A percentile compares a stretch with the other conserved stretches of the same genome.
Evolutionary conservation across 2,888 invertebrate species (phyloP).

Genomic region (Mermis nigrescens): DNA sequence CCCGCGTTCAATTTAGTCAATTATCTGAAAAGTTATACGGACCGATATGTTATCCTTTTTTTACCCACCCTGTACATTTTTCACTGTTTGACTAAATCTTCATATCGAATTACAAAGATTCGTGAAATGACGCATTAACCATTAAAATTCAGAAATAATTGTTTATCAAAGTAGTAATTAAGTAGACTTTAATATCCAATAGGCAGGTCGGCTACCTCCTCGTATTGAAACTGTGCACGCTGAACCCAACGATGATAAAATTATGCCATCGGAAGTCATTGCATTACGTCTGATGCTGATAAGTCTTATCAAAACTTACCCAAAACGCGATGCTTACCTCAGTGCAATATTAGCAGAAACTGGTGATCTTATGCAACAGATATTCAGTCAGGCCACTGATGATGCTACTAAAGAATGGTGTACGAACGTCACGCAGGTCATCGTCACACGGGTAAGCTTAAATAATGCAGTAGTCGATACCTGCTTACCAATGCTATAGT

Average conservation of each 20-base stretch:
- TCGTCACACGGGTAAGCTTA: conserved; percentile 19
- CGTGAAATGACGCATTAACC: no score
- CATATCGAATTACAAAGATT: no score
- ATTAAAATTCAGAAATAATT: no score
- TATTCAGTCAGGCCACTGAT: conserved; percentile 19
- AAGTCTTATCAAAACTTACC: not conserved
- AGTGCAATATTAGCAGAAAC: not conserved
- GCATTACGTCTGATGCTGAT: not conserved
- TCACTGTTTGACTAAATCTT: no score
- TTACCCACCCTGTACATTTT: no score
- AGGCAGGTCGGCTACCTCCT: no score
- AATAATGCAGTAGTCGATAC: not conserved
- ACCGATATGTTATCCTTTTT: no score
- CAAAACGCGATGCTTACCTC: not conserved
- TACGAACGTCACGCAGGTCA: conserved; percentile 26
- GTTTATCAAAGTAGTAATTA: no score
- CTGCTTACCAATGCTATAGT: not conserved
- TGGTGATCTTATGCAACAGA: conserved; percentile 26
- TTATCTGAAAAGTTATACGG: no score
- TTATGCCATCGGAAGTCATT: conserved; percentile 5
- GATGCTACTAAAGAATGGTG: conserved; percentile 18
- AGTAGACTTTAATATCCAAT: no score
- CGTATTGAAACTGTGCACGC: not conserved
- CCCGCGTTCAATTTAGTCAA: no score
- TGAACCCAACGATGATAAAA: not conserved